Base-by-base conservation (phyloP, 2,888 invertebrate species). In the Willowsia nigromaculata region DNA sequence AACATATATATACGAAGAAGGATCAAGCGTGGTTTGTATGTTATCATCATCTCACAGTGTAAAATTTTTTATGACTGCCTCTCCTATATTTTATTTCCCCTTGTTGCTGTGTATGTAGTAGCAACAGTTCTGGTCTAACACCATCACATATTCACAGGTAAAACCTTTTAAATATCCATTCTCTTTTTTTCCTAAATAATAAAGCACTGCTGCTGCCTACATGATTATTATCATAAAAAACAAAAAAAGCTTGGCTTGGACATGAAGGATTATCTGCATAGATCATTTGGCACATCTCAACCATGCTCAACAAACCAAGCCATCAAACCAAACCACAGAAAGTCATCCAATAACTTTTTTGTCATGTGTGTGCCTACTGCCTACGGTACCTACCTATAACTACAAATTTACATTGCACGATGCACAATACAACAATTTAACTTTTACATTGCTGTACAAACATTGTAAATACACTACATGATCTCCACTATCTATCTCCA, bases 111-210 rank as follows among this genome's bases (percentile, higher is more conserved):
- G 22, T 68, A 37, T 37, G 22, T 9, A 37, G 9, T 9, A 59
- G 27, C 25, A 37, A 9, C 71, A 25, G 68, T 25, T n/a, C 37
- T 9, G 15, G 15, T 25, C 30, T n/a, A 25, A 27, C 68, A 40
- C 9, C 1, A 9, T 33, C n/a, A 1, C n/a, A 40, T n/a, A 18
- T 27, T 22, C 25, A 56, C 71, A 83, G 83, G 83, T 83, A 83
- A 74, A 74, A 33, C 74, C 68, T 78, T 40, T 85, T 78, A 78
- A 85, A 71, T 22, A 71, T 56, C 85, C 85, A 76, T 85, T 76
- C 76, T 62, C 85, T 76, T 40, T 85, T 76, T 59, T 56, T 27
- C 43, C 62, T 59, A 30, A 43, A 33, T 30, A 33, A 13, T 27
- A 62, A 30, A 65, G n/a, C 15, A 50, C 7, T 65, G 11, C 68